Evolutionary conservation across 2,888 invertebrate genomes (phyloP).

Genomic region (Hipparchia sbordonii): DNA sequence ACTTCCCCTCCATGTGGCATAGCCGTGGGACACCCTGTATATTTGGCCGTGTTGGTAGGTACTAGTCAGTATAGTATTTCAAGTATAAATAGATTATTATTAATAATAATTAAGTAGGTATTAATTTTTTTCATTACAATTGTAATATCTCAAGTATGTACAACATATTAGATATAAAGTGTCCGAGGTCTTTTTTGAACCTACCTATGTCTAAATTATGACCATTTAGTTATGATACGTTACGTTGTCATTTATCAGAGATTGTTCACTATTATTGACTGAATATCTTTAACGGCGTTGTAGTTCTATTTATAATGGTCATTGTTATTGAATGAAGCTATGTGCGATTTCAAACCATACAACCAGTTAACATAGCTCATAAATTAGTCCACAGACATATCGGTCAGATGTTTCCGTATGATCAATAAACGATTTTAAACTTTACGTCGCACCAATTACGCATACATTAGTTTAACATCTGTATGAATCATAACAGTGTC

Average conservation of each 20-base stretch:
- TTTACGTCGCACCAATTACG: background rate
- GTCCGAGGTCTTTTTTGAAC: too few relatives aligned
- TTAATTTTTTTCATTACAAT: too few relatives aligned
- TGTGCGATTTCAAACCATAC: conserved; percentile 15
- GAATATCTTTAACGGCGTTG: conserved; percentile 10
- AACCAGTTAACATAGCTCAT: background rate
- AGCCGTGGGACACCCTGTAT: too few relatives aligned
- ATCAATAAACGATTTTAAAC: background rate
- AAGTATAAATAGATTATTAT: too few relatives aligned
- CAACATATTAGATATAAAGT: too few relatives aligned
- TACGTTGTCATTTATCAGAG: background rate
- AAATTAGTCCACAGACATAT: background rate
- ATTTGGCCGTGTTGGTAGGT: too few relatives aligned
- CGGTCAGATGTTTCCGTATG: background rate
- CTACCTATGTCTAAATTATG: too few relatives aligned
- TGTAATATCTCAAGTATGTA: too few relatives aligned
- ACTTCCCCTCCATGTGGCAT: too few relatives aligned
- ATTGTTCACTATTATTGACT: background rate
- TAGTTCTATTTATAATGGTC: conserved; percentile 10
- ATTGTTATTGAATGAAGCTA: background rate
- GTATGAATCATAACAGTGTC: conserved; percentile 1
- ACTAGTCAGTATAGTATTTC: too few relatives aligned
- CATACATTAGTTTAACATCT: background rate
- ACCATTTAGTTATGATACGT: background rate
- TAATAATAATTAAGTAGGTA: too few relatives aligned